Conservation (phyloP, 2,888 invertebrate species). For the Loripinus fragilis region DNA sequence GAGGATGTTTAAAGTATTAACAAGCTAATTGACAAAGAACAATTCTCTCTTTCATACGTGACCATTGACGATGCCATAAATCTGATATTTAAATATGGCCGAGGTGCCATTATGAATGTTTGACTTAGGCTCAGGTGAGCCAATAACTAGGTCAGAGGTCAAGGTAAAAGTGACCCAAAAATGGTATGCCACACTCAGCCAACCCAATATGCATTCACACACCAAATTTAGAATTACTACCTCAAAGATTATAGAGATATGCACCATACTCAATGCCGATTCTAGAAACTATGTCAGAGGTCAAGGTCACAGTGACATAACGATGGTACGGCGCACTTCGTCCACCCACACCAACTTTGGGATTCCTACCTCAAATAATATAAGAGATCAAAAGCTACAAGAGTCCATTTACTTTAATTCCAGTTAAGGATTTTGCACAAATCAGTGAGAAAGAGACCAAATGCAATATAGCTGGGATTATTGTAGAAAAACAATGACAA, state of each 20-base stretch:
- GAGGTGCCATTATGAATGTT: constrained; percentile 19
- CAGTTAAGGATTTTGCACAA: constrained; percentile 46
- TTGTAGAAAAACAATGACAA: constrained; percentile 40
- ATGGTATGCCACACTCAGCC: too few relatives aligned
- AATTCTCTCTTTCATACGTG: constrained; percentile 43
- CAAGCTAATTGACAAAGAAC: constrained; percentile 52
- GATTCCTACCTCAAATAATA: too few relatives aligned
- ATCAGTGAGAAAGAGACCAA: constrained; percentile 1
- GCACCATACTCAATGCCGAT: neutral
- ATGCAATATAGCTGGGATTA: constrained; percentile 43
- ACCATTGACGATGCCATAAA: constrained; percentile 55
- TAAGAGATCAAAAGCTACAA: constrained; percentile 46
- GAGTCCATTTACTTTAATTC: constrained; percentile 26
- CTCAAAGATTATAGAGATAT: constrained; percentile 43
- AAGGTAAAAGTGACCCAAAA: too few relatives aligned
- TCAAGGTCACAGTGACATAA: too few relatives aligned
- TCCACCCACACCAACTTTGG: too few relatives aligned
- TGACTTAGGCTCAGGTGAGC: constrained; percentile 39
- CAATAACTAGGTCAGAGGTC: too few relatives aligned
- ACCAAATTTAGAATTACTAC: constrained; percentile 43
- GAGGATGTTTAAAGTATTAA: constrained; percentile 40
- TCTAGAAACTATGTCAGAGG: too few relatives aligned
- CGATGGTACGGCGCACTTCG: constrained; percentile 45
- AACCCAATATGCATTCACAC: too few relatives aligned
- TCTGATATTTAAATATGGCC: constrained; percentile 27